Evolutionary conservation across 2,113 vertebrate genomes (phyloP), one percentile per base, ranked within the genome.

Genomic region (Cyprinodon variegatus): DNA sequence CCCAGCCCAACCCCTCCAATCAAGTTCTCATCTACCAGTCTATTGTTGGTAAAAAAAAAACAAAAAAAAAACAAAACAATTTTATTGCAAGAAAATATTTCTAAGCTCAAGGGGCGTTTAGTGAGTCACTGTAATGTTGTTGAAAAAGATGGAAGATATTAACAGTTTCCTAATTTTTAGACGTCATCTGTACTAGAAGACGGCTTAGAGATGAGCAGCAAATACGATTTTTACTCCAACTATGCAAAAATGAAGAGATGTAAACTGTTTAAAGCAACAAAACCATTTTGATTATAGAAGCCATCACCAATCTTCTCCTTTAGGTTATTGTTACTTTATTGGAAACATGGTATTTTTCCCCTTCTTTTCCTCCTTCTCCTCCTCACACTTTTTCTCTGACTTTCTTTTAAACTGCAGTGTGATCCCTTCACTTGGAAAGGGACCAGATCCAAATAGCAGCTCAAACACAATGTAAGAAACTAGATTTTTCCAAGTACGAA

Each of bases 381-480:
- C 89, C 87, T 90, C 82, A 90, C 81, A 90, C 86, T 90, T 82
- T 89, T 86, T 90, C 84, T 86, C 91, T 91, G 88, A 89, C 83
- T 91, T 91, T 92, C 89, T 92, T 92, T 89, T 84, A 93, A 91
- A 94, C 90, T 91, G 91, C 92, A 92, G 92, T 89, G 72, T 88
- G 79, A 90, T 90, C 87, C 89, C 80, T 91, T 90, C 92, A 92
- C 84, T 93, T 88, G 92, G 93, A 90, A 86, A 92, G 84, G 84
- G 89, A 86, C 83, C 88, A 75, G 91, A 93, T 90, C 90, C 92
- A 93, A 93, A 93, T 92, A 93, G 81, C 92, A 91, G 90, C 92
- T 90, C 92, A 92, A 92, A 92, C 90, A 90, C 90, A 92, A 92
- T 92, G 92, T 92, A 93, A 92, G 92, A 89, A 80, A 90, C 88